Evolutionary conservation across 2,113 vertebrate species (phyloP).

Genomic region (Xiphias gladius): DNA sequence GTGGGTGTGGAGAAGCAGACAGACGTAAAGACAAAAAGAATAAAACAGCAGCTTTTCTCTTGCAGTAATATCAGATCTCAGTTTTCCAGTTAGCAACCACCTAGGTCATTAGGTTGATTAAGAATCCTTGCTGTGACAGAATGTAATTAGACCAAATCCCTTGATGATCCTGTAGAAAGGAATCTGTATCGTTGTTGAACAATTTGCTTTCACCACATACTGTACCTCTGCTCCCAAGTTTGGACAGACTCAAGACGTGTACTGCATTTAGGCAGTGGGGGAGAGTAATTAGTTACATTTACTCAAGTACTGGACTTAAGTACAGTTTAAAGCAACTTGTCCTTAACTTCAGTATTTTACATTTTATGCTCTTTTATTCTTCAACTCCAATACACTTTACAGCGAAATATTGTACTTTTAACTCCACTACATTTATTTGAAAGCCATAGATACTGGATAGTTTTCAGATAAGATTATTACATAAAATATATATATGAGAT

Average conservation of each 20-base stretch:
- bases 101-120: slow-evolving; percentile 68
- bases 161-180: slow-evolving; percentile 43
- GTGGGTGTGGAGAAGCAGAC: slow-evolving; percentile 32
- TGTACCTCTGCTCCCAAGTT: neutral
- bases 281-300: neutral
- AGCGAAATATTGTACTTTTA: neutral
- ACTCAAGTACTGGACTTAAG: neutral
- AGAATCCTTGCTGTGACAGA: slow-evolving; percentile 57
- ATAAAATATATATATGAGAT: neutral
- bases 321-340: neutral
- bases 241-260: neutral
- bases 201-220: slow-evolving; percentile 28
- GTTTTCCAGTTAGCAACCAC: slow-evolving; percentile 40
- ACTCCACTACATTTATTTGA: neutral
- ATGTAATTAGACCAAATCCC: slow-evolving; percentile 71
- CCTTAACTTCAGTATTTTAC: neutral
- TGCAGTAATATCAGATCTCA: slow-evolving; percentile 43
- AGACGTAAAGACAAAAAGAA: slow-evolving; percentile 12
- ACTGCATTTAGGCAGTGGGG: neutral
- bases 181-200: slow-evolving; percentile 35
- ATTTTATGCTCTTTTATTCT: neutral
- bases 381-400: neutral
- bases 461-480: slow-evolving; percentile 6
- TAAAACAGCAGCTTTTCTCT: slow-evolving; percentile 10
- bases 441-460: neutral